These are phyloP conservation scores for Glandiceps talaboti DNA, from an alignment of 53 echinoderm and acorn worm genomes.

Conservation along the genomic window DNA sequence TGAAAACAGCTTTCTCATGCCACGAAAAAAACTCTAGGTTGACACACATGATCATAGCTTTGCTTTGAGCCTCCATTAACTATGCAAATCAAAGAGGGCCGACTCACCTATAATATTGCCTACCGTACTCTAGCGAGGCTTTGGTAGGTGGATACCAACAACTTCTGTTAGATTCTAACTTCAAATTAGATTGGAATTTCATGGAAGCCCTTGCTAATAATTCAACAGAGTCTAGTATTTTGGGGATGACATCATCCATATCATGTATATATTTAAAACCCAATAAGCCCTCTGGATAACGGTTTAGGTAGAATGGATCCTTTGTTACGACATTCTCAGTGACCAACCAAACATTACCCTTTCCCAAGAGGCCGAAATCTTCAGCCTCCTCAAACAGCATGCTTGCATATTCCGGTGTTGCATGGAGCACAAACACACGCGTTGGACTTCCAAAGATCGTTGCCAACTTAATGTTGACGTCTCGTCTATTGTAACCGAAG, in stretches of 20 bases:
- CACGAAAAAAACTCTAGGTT: too few relatives aligned
- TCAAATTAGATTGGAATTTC: conserved; percentile 12
- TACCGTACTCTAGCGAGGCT: conserved; percentile 20
- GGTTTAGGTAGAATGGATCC: conserved; percentile 11
- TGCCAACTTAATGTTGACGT: conserved; percentile 10
- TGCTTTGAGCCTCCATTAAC: too few relatives aligned
- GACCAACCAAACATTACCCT: conserved; percentile 37
- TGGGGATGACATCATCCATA: conserved; percentile 18
- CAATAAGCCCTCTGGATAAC: conserved; percentile 34
- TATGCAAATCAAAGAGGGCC: not conserved
- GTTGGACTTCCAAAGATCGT: conserved; percentile 17
- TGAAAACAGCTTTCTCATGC: too few relatives aligned
- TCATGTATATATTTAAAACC: conserved; percentile 19
- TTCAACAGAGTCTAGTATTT: conserved; percentile 23
- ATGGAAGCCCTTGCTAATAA: conserved; percentile 24
- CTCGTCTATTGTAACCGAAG: conserved; percentile 8
- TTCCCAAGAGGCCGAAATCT: conserved; percentile 19
- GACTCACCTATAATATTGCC: conserved; percentile 27
- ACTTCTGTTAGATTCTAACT: conserved; percentile 1
- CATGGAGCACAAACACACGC: conserved; percentile 38
- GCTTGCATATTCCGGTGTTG: conserved; percentile 29
- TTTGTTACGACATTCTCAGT: conserved; percentile 32
- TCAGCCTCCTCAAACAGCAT: conserved; percentile 26
- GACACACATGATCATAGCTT: too few relatives aligned
- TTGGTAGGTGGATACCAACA: conserved; percentile 11